phyloP scores from a whole-genome alignment of 53 echinoderm and acorn worm species.

The Apostichopus leukothele region DNA sequence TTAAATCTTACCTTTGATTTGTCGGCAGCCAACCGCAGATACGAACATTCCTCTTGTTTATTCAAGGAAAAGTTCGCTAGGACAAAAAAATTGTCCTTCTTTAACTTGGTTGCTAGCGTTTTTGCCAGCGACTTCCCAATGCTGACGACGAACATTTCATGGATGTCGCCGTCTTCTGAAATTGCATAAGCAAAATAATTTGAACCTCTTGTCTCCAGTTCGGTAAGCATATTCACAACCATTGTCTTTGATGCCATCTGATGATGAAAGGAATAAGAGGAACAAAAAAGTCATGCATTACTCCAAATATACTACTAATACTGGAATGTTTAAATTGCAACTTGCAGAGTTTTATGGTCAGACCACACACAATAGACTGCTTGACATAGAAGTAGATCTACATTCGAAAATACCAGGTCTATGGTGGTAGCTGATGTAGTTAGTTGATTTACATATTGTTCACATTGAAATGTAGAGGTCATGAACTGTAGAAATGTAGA shows the following conservation, averaged over 20 bases:
- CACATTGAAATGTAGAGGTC: neutral
- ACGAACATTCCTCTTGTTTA: conserved; percentile 26
- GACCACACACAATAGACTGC: conserved; percentile 16
- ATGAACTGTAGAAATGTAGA: neutral
- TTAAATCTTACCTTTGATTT: too few relatives aligned
- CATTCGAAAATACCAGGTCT: conserved; percentile 14
- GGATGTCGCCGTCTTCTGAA: neutral
- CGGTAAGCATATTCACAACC: neutral
- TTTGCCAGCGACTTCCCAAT: neutral
- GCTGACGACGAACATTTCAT: neutral
- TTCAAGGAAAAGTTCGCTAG: neutral
- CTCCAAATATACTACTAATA: too few relatives aligned
- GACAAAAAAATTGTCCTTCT: neutral
- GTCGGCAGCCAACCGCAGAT: neutral
- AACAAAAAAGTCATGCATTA: too few relatives aligned
- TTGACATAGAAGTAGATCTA: neutral
- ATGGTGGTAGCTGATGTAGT: neutral
- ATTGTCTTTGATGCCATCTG: conserved; percentile 2
- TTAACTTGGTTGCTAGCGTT: neutral
- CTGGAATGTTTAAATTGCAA: neutral
- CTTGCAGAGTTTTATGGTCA: conserved; percentile 13
- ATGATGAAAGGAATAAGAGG: too few relatives aligned
- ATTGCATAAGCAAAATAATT: neutral
- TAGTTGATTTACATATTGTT: neutral
- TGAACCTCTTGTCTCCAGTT: neutral